These are phyloP conservation scores for Crotalus horridus DNA, from an alignment of 2,113 vertebrate genomes.

Conservation along the genomic window DNA sequence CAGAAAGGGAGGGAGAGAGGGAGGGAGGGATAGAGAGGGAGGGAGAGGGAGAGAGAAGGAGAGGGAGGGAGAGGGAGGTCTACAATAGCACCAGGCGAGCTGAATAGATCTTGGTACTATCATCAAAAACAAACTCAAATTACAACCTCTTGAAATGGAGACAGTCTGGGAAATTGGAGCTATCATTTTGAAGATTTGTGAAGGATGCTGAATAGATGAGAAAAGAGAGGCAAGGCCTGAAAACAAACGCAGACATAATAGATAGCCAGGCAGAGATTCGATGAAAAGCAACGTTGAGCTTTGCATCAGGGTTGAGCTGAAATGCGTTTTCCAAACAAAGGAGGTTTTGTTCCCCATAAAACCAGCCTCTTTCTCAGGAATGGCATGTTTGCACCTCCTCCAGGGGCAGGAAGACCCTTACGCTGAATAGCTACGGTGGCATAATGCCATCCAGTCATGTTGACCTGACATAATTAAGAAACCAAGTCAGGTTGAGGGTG, in stretches of 20 bases:
- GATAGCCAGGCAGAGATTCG: neutral
- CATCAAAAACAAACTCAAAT: neutral
- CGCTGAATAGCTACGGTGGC: too few relatives aligned
- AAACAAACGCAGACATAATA: neutral
- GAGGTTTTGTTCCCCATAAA: neutral
- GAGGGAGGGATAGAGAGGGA: too few relatives aligned
- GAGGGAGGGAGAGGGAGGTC: too few relatives aligned
- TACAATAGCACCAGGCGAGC: neutral
- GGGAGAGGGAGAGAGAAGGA: too few relatives aligned
- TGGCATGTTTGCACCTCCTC: neutral
- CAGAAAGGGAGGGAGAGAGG: rapidly evolving
- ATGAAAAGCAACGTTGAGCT: neutral
- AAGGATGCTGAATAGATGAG: neutral
- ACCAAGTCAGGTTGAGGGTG: neutral
- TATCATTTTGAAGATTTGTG: conserved; percentile 4
- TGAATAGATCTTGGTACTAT: neutral
- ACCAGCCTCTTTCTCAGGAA: neutral
- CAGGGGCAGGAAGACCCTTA: neutral
- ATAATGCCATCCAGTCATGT: too few relatives aligned
- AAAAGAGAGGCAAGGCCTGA: neutral
- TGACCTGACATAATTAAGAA: too few relatives aligned
- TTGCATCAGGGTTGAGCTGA: neutral
- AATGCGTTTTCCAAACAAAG: neutral
- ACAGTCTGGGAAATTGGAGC: conserved; percentile 1
- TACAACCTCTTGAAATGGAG: neutral